Evolutionary conservation across 2,113 vertebrate genomes (phyloP).

Genomic region (Rissa tridactyla): DNA sequence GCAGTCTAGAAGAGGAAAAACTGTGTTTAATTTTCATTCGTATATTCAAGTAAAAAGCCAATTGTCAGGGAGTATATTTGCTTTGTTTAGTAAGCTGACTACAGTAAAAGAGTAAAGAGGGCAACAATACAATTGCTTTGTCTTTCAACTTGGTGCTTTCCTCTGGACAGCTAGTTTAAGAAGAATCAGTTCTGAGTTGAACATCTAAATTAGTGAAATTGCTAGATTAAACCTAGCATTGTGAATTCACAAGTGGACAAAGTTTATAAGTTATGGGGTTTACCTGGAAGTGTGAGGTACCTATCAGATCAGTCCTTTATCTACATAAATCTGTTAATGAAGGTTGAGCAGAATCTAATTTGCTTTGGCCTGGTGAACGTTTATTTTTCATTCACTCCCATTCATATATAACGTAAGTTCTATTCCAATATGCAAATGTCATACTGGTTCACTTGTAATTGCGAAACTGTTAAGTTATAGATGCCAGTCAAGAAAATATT

Average conservation of each 20-base stretch:
- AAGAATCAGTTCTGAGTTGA: not conserved
- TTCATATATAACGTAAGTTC: not conserved
- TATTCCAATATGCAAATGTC: not conserved
- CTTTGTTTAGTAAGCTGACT: not conserved
- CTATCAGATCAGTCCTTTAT: not conserved
- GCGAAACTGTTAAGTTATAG: not conserved
- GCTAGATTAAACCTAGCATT: not conserved
- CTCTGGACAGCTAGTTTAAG: not conserved
- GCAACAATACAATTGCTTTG: not conserved
- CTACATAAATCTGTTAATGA: not conserved
- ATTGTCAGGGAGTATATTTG: not conserved
- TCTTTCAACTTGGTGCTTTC: not conserved
- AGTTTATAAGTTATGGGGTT: not conserved
- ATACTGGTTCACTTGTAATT: not conserved
- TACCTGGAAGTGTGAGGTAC: not conserved
- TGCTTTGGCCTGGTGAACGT: not conserved
- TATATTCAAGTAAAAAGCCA: not conserved
- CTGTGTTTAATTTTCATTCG: not conserved
- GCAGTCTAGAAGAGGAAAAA: not conserved
- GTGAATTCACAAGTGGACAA: not conserved
- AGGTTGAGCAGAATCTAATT: not conserved
- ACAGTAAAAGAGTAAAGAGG: not conserved
- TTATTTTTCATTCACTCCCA: not conserved
- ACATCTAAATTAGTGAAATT: not conserved
- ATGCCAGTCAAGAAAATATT: not conserved